Evolutionary conservation across 2,888 invertebrate species (phyloP).

Genomic region (Drosophila histrio): DNA sequence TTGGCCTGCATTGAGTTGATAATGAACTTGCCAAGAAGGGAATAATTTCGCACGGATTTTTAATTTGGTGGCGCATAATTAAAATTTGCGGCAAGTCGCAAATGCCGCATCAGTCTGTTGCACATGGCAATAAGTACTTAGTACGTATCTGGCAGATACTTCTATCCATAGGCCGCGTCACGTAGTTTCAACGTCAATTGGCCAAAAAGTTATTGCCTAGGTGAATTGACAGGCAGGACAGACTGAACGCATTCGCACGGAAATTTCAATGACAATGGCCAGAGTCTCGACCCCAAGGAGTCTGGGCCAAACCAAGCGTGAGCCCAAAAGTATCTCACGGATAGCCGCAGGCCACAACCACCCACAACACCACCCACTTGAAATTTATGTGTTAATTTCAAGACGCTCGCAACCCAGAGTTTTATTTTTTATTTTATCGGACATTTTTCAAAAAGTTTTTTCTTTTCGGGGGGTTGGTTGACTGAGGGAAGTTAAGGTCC

Average conservation of each 20-base stretch:
- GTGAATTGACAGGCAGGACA: conserved; percentile 46
- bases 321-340: conserved; percentile 57
- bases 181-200: conserved; percentile 81
- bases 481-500: conserved; percentile 26
- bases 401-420: conserved; percentile 60
- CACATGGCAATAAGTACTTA: conserved; percentile 60
- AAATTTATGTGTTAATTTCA: conserved; percentile 84
- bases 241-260: conserved; percentile 81
- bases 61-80: conserved; percentile 69
- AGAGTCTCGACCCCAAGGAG: conserved; percentile 31
- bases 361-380: conserved; percentile 56
- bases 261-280: conserved; percentile 76
- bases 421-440: conserved; percentile 57
- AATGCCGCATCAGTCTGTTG: conserved; percentile 32
- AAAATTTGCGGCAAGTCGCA: conserved; percentile 40
- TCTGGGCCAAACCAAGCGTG: conserved; percentile 46
- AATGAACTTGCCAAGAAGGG: conserved; percentile 42
- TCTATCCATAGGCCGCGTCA: conserved; percentile 59
- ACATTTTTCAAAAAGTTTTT: conserved; percentile 65
- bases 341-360: conserved; percentile 38
- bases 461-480: conserved; percentile 22
- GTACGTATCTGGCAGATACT: conserved; percentile 45
- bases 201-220: conserved; percentile 68
- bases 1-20: conserved; percentile 61
- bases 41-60: conserved; percentile 36